phyloP scores from a whole-genome alignment of 2,888 invertebrate genomes.

The Nymphalis urticae region DNA sequence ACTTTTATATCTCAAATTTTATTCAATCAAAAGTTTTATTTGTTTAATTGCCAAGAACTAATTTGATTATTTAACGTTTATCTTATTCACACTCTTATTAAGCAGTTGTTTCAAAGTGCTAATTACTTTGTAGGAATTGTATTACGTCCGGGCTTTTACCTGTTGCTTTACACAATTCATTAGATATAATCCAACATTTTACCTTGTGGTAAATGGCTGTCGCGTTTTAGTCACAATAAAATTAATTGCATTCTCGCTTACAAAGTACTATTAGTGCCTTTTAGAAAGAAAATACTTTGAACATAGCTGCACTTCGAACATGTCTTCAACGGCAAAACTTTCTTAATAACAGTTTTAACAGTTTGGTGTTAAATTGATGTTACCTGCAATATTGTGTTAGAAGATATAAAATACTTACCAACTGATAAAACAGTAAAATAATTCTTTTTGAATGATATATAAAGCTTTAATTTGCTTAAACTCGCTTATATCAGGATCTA shows the following conservation, averaged over 20 bases:
- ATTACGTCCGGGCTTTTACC: slow-evolving; percentile 10
- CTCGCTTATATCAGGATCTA: no score
- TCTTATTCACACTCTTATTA: background rate
- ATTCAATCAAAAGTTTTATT: background rate
- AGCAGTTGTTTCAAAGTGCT: background rate
- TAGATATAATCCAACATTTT: slow-evolving; percentile 18
- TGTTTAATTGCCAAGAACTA: background rate
- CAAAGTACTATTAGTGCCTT: slow-evolving; percentile 12
- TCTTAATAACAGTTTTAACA: slow-evolving; percentile 7
- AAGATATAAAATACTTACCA: background rate
- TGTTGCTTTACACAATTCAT: slow-evolving; percentile 20
- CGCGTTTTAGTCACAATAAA: slow-evolving; percentile 21
- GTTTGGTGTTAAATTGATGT: slow-evolving; percentile 3
- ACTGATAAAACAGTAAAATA: no score
- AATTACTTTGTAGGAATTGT: slow-evolving; percentile 7
- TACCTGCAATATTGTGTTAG: background rate
- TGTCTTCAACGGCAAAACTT: background rate
- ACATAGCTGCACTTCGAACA: background rate
- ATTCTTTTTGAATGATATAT: no score
- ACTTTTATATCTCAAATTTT: no score
- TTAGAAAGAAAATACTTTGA: slow-evolving; percentile 14
- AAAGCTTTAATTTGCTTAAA: no score
- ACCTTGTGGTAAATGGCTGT: slow-evolving; percentile 15
- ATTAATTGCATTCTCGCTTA: slow-evolving; percentile 16
- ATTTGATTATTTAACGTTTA: background rate